Base-by-base conservation (phyloP, 2,888 invertebrate genomes). In the Slavum lentiscoides region DNA sequence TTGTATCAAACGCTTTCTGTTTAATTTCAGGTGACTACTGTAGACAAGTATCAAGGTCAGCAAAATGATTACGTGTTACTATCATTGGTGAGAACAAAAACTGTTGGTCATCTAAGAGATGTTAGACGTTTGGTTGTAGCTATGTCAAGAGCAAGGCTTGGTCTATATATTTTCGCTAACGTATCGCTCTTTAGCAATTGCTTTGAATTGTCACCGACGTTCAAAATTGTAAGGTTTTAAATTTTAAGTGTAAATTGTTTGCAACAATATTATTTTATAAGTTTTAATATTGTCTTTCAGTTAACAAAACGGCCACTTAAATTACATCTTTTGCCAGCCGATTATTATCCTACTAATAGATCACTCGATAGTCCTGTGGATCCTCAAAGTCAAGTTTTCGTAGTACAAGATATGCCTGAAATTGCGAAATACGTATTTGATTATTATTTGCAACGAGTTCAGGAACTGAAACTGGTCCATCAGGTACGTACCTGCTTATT, bases 31-130 rank as follows among this genome's bases (percentile, higher is more conserved):
- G 91, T 95, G 43, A 94, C 95, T 0, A 99, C 99, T 0, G 99
- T 99, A 23, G 99, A 99, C 88, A 98, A 98, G 86, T 99, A 97
- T 87, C 99, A 99, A 86, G 99, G 99, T 82, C 99, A 99, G 86
- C 99, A 99, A 88, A 99, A 99, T 87, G 99, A 99, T 88, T 97
- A 95, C 85, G 97, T 99, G 82, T 89, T 99, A 21, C 90, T 99
- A 72, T 99, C 98, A 0, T 88, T 99, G 69, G 99, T 99, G 37
- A 91, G 98, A 83, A 98, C 98, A 0, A 93, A 93, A 85, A 95
- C 96, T 0, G 98, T 99, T n/a, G 99, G 99, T 59, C 99, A 99
- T 89, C 90, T 99, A 83, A 89, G 98, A 55, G 99, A 99, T 88
- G 94, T 98, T 0, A 90, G 99, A 13, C 93, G 99, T 85, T 90